phyloP scores from a whole-genome alignment of 2,797 vertebrate species.

The Enteromius treurensis region DNA sequence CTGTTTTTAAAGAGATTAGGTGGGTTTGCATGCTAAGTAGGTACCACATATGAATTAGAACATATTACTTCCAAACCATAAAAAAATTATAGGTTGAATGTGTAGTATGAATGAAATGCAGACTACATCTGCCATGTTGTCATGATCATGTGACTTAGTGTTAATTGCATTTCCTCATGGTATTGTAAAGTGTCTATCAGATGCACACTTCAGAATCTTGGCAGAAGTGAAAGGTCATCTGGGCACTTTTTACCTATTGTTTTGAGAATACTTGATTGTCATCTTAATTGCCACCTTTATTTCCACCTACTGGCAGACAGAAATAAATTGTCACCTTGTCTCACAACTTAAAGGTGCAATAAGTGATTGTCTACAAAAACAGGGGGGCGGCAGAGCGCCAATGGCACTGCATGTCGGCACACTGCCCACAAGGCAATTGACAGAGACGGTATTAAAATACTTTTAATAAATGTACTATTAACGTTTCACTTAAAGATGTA shows the following conservation, averaged over 20 bases:
- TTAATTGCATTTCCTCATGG: not conserved
- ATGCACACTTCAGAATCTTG: not conserved
- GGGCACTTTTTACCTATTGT: not conserved
- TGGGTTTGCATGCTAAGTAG: not conserved
- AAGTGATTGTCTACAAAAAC: no score
- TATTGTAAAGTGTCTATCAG: not conserved
- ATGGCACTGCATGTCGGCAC: no score
- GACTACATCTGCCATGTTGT: not conserved
- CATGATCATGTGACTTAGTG: not conserved
- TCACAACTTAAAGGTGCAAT: no score
- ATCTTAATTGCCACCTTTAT: not conserved
- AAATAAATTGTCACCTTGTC: not conserved
- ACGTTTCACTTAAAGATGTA: no score
- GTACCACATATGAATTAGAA: not conserved
- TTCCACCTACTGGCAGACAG: not conserved
- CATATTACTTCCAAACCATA: not conserved
- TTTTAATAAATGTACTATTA: no score
- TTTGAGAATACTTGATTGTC: not conserved
- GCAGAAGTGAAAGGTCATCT: not conserved
- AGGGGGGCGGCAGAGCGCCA: no score
- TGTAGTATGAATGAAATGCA: not conserved
- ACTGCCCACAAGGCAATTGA: no score
- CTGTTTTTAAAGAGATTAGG: not conserved
- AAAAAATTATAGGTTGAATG: not conserved
- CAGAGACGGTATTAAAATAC: no score